Evolutionary conservation across 2,888 invertebrate species (phyloP), one percentile per base, ranked within the genome.

Genomic region (Ptychoptera contaminata): DNA sequence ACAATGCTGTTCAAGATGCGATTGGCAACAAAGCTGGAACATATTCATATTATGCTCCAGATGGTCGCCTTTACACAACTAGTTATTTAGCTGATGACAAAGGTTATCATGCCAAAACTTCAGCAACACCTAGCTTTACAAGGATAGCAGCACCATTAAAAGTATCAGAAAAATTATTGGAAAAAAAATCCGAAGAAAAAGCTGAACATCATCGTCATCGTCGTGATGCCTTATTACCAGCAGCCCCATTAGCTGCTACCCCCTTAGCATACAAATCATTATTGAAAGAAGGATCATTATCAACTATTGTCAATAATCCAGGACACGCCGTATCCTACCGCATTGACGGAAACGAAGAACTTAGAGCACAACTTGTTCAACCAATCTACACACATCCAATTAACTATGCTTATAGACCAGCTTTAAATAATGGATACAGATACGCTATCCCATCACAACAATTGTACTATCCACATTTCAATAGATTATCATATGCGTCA

Each of bases 11-110:
- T 48, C 58, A 62, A 47, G 62, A 63, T 48, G 62, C 60, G 39
- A 54, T 54, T 45, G 66, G 66, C 38, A 65, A 65, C 58, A 65
- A 65, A 52, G 56, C 57, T 32, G 67, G 67, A 16, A 56, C 59
- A 49, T 67, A 61, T 60, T 62, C 67, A 52, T 69, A 67, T 58
- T 58, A 67, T 43, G 60, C 65, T 52, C 67, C 68, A 44, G 59
- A 66, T 48, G 69, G 68, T 35, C 59, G 62, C 50, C 53, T 64
- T n/a, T 54, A 62, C 49, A 53, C 56, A 48, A 63, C 67, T 51
- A 58, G 61, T 55, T 68, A 69, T 57, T 57, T 64, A 46, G 69
- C 68, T 48, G 68, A 64, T 52, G 59, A 56, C 46, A 54, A 56
- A 43, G 65, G 63, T 35, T 67, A 63, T 61, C 60, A 64, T 43